Conservation (phyloP, 2,113 vertebrate genomes). For the Anguilla rostrata region DNA sequence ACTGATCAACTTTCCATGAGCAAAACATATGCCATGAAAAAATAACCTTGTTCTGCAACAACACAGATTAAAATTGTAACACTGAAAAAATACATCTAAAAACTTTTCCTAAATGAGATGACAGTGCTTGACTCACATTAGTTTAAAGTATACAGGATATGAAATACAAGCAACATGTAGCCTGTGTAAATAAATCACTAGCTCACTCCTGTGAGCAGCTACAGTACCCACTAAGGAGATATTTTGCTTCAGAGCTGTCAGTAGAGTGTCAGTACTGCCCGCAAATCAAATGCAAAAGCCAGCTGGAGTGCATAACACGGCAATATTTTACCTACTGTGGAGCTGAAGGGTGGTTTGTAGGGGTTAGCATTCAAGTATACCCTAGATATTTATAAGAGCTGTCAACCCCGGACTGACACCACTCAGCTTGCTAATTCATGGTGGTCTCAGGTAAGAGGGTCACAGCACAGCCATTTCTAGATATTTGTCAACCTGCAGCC, state of each 20-base stretch:
- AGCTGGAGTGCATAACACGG: background rate
- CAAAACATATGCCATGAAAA: background rate
- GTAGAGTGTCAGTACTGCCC: background rate
- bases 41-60: background rate
- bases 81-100: background rate
- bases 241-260: background rate
- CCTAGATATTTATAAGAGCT: background rate
- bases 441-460: background rate
- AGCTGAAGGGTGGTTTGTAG: background rate
- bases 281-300: background rate
- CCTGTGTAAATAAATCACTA: background rate
- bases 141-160: background rate
- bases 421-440: constrained; percentile 3
- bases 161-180: background rate
- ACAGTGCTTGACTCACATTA: background rate
- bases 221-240: background rate
- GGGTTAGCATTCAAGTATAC: constrained; percentile 3
- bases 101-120: background rate
- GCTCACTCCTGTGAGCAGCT: background rate
- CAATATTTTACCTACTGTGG: background rate
- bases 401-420: background rate
- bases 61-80: background rate
- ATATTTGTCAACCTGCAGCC: background rate
- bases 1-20: background rate
- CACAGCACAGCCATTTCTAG: background rate